Conservation (phyloP, 2,797 vertebrate species). For the Rhabdomys pumilio region DNA sequence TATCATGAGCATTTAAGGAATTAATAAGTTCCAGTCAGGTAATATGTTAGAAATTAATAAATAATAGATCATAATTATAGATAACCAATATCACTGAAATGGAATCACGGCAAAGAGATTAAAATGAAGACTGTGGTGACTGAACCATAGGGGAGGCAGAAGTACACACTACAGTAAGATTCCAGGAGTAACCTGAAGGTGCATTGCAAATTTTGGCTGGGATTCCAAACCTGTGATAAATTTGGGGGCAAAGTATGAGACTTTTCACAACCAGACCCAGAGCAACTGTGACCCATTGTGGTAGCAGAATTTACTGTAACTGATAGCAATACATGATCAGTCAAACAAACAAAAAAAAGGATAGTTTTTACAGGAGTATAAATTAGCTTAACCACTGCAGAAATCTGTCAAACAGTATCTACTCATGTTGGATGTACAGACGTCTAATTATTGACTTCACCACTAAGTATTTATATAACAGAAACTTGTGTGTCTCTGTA, state of each 20-base stretch:
- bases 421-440: not conserved
- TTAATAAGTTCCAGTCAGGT: conserved; percentile 72
- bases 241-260: not conserved
- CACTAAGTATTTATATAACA: not conserved
- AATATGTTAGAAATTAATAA: conserved; percentile 79
- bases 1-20: conserved; percentile 72
- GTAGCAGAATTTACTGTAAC: not conserved
- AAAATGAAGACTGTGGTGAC: not conserved
- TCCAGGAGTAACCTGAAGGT: not conserved
- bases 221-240: conserved; percentile 4
- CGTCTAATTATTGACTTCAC: not conserved
- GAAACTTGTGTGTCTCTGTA: not conserved
- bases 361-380: rapidly evolving
- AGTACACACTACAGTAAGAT: not conserved
- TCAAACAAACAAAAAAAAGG: not conserved
- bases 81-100: conserved; percentile 67
- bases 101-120: conserved; percentile 41
- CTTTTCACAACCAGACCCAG: not conserved
- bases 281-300: not conserved
- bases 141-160: not conserved
- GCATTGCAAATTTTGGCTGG: not conserved
- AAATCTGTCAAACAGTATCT: not conserved
- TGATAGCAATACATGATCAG: not conserved
- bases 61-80: conserved; percentile 82
- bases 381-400: not conserved